Evolutionary conservation across 64 coral and sea anemone genomes (phyloP), one percentile per base, ranked within the genome.

Genomic region (Trachythela sp.): DNA sequence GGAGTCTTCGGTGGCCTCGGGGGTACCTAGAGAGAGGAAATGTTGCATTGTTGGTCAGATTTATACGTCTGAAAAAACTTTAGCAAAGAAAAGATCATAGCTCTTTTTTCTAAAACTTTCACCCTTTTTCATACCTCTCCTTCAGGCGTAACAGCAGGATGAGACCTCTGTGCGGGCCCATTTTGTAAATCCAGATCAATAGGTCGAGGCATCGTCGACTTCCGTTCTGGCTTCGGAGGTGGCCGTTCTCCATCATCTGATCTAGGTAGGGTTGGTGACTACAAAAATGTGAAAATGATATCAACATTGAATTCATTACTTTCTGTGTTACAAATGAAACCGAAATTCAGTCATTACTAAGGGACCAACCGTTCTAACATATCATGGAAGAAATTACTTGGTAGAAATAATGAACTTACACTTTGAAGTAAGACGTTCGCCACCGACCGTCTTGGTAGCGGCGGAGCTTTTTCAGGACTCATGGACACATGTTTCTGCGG

Each of bases 131-230:
- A n/a, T 15, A 29, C 75, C 30, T 80, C 75, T 80, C 37, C 37
- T 39, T 80, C 75, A 80, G 75, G 75, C 0, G 26, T 80, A 17
- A 30, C 15, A 11, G 30, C 75, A 14, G 14, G n/a, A 27, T 31
- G 68, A 13, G n/a, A 31, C 29, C n/a, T 35, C 30, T 80, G 75
- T 22, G 31, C 2, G 4, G 32, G 33, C 10, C 30, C 15, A 80
- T 39, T 80, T 35, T 45, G 4, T 45, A 80, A 4, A 37, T 80
- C 34, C 0, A 80, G 30, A 80, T 80, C 75, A 39, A 22, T 30
- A 13, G 75, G 75, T 15, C 75, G 75, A 80, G 75, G 31, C 75
- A 80, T 80, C 37, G 75, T 80, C 27, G 75, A 80, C 33, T 80
- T 80, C 34, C 75, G 31, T 39, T 80, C 75, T 4, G 75, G 75